phyloP scores from a whole-genome alignment of 2,113 vertebrate species.

The Copsychus sechellarum region DNA sequence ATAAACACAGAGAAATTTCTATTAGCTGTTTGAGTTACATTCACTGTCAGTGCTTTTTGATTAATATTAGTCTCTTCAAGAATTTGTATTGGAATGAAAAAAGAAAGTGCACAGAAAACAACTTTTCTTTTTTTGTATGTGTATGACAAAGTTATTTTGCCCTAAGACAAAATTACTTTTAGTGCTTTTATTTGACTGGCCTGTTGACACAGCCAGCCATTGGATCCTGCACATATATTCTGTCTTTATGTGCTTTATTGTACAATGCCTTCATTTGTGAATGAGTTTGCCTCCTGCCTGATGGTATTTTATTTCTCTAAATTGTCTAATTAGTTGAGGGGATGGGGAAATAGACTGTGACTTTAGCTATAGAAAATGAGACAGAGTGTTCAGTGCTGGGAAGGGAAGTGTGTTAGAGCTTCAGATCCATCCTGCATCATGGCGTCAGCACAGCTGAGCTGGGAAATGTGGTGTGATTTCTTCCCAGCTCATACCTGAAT shows the following conservation, averaged over 20 bases:
- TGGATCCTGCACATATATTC: background rate
- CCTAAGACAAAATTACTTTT: background rate
- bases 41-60: background rate
- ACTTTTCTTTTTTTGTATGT: background rate
- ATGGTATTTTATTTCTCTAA: background rate
- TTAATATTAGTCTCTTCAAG: background rate
- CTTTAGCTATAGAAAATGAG: background rate
- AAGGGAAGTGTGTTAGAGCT: background rate
- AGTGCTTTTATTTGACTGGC: background rate
- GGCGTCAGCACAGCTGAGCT: background rate
- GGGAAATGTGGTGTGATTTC: background rate
- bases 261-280: background rate
- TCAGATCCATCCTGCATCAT: background rate
- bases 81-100: background rate
- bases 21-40: background rate
- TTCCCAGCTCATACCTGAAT: background rate
- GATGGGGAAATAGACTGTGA: background rate
- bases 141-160: background rate
- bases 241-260: background rate
- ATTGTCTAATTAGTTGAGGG: background rate
- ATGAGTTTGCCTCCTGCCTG: background rate
- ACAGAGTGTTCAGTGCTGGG: background rate
- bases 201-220: background rate
- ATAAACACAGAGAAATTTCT: background rate
- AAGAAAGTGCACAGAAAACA: background rate